phyloP scores from a whole-genome alignment of 2,797 vertebrate genomes.

The Holocentrus rufus region DNA sequence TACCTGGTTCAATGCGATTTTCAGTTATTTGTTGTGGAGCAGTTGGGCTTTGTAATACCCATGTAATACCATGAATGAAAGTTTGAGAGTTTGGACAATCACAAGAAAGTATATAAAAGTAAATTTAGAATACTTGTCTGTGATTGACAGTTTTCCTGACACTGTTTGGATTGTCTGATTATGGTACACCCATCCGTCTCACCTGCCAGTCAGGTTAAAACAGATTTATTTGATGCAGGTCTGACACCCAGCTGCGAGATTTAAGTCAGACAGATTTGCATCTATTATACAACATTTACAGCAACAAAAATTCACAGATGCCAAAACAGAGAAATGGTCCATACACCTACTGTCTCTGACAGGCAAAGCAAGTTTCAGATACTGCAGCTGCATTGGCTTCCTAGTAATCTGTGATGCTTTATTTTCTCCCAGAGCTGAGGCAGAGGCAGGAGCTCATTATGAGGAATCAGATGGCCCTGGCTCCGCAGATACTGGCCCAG shows the following conservation, averaged over 20 bases:
- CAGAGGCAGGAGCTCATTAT: constrained; percentile 90
- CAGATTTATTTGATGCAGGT: neutral
- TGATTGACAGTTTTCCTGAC: neutral
- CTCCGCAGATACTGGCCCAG: constrained; percentile 86
- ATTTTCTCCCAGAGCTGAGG: constrained; percentile 83
- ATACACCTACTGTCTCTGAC: constrained; percentile 11
- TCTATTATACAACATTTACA: neutral
- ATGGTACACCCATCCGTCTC: neutral
- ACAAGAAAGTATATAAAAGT: no score
- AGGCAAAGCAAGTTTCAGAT: constrained; percentile 32
- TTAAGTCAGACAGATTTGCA: neutral
- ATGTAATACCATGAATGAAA: neutral
- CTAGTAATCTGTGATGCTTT: constrained; percentile 18
- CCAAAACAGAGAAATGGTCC: neutral
- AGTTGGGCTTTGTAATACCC: no score
- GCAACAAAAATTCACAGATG: neutral
- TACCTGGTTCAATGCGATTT: neutral
- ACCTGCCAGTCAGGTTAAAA: neutral
- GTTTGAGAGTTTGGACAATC: neutral
- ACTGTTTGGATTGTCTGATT: constrained; percentile 5
- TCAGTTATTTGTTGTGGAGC: neutral
- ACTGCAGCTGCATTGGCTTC: neutral
- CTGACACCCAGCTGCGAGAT: neutral
- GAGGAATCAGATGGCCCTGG: constrained; percentile 93
- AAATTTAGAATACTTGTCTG: neutral